These are phyloP conservation scores for Lacerta bilineata DNA, from an alignment of 2,797 vertebrate species.

Conservation along the genomic window DNA sequence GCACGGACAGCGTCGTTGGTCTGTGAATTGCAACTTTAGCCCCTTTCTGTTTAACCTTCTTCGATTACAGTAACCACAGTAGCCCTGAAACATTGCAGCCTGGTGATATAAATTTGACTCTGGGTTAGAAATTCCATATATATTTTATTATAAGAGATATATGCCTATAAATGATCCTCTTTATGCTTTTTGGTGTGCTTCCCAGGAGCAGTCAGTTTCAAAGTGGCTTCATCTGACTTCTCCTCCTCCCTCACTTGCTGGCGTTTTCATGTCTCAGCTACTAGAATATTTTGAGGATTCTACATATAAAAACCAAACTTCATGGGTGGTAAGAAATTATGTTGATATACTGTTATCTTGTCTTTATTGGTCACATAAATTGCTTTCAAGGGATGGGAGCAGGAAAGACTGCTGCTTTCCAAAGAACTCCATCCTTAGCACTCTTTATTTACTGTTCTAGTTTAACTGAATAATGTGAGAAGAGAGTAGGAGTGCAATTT, in stretches of 20 bases:
- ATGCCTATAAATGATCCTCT: constrained; percentile 6
- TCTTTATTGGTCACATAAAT: background rate
- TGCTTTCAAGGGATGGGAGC: background rate
- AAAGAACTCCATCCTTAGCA: background rate
- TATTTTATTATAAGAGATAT: background rate
- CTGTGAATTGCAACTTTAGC: background rate
- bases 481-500: no score
- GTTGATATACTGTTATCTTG: background rate
- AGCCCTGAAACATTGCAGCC: background rate
- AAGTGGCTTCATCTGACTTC: background rate
- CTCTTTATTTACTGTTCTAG: background rate
- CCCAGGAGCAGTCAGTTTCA: background rate
- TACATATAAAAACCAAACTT: background rate
- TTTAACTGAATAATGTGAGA: no score
- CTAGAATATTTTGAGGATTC: background rate
- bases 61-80: background rate
- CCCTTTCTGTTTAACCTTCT: background rate
- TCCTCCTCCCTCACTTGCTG: background rate
- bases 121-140: background rate
- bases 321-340: background rate
- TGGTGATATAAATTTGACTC: background rate
- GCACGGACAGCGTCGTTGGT: background rate
- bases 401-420: background rate
- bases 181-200: background rate
- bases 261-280: background rate